Evolutionary conservation across 2,113 vertebrate species (phyloP).

Genomic region (Chionodraco myersi): DNA sequence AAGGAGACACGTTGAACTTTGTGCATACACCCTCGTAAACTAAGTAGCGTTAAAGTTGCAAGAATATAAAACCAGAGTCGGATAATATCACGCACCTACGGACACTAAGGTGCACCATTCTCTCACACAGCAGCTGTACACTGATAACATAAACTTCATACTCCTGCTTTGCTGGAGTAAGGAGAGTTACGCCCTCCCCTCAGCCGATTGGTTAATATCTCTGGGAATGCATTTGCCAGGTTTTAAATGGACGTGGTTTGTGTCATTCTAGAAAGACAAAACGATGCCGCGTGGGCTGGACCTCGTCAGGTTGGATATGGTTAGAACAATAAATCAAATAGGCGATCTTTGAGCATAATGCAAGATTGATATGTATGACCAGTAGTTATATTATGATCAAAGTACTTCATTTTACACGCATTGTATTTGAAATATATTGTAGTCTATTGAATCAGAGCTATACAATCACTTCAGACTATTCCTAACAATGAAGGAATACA

Average conservation of each 20-base stretch:
- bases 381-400: neutral
- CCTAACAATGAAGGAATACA: neutral
- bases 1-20: slow-evolving; percentile 60
- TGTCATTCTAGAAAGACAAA: slow-evolving; percentile 65
- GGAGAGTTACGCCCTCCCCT: slow-evolving; percentile 70
- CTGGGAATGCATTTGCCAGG: slow-evolving; percentile 70
- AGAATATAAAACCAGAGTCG: slow-evolving; percentile 22
- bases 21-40: slow-evolving; percentile 36
- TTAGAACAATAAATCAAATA: neutral
- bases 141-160: slow-evolving; percentile 81
- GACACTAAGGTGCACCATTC: slow-evolving; percentile 79
- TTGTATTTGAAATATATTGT: neutral
- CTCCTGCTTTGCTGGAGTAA: slow-evolving; percentile 69
- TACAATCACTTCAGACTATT: neutral
- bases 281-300: slow-evolving; percentile 36
- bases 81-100: slow-evolving; percentile 58
- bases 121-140: slow-evolving; percentile 71
- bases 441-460: neutral
- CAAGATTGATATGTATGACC: neutral
- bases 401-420: neutral
- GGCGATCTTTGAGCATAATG: neutral
- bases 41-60: slow-evolving; percentile 64
- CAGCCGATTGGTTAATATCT: slow-evolving; percentile 73
- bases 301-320: slow-evolving; percentile 21
- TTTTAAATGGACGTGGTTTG: slow-evolving; percentile 66